These are phyloP conservation scores for Lagenorhynchus albirostris DNA, from an alignment of 2,113 vertebrate species.

Conservation along the genomic window DNA sequence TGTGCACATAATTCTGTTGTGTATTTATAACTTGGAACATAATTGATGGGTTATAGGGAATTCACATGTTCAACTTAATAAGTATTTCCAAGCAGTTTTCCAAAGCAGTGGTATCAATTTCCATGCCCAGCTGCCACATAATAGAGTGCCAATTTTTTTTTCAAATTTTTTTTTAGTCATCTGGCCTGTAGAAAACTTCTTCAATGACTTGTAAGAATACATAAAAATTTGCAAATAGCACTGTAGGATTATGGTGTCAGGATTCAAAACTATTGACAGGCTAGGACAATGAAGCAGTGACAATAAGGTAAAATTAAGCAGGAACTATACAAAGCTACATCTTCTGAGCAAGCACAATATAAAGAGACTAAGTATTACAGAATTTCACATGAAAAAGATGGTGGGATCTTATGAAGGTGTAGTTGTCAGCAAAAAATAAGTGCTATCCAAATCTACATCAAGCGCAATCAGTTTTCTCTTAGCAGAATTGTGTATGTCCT, in stretches of 20 bases:
- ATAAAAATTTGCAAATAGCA: neutral
- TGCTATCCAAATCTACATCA: neutral
- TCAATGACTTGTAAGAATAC: neutral
- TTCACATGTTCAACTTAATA: constrained; percentile 2
- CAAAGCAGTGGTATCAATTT: neutral
- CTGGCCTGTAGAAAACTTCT: neutral
- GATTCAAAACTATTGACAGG: neutral
- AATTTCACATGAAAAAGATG: neutral
- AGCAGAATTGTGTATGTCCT: neutral
- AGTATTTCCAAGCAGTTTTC: neutral
- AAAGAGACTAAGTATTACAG: neutral
- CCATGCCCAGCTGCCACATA: neutral
- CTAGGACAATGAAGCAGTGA: neutral
- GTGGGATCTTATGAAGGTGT: neutral
- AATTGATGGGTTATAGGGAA: constrained; percentile 3
- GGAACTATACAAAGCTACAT: neutral
- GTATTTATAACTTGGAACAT: constrained; percentile 23
- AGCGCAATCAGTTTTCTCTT: neutral
- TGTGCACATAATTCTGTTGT: neutral
- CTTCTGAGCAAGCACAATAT: neutral
- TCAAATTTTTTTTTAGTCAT: neutral
- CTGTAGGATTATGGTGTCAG: neutral
- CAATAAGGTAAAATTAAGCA: neutral
- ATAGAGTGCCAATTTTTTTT: neutral
- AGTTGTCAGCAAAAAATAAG: neutral